phyloP scores from a whole-genome alignment of 2,888 invertebrate genomes.

The Orthosia incerta region DNA sequence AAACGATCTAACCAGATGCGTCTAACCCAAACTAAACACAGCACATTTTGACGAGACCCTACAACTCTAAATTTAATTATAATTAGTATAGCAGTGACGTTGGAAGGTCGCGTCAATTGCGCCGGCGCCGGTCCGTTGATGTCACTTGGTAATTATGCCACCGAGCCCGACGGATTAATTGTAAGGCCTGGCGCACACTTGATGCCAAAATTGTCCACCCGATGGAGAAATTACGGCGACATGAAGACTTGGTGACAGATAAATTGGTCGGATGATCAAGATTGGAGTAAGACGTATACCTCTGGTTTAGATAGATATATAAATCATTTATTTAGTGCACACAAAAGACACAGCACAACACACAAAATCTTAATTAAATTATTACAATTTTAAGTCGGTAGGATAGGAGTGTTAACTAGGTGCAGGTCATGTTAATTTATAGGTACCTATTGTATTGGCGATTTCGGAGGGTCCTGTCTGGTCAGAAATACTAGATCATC shows the following conservation, averaged over 20 bases:
- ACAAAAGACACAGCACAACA: no score
- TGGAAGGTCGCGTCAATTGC: conserved; percentile 74
- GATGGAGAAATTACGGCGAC: conserved; percentile 25
- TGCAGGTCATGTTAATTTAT: neutral
- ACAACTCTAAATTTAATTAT: conserved; percentile 63
- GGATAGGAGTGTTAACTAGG: no score
- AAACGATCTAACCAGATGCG: conserved; percentile 20
- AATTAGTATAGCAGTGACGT: conserved; percentile 64
- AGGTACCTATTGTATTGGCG: neutral
- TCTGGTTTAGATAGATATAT: no score
- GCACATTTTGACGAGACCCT: conserved; percentile 19
- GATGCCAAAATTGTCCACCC: conserved; percentile 18
- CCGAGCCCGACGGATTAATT: conserved; percentile 76
- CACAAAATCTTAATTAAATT: no score
- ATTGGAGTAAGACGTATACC: neutral
- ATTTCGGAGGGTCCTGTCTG: neutral
- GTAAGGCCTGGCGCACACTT: conserved; percentile 72
- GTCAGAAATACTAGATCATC: neutral
- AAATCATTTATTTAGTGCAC: no score
- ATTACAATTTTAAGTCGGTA: no score
- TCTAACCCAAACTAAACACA: neutral
- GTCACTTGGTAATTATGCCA: conserved; percentile 68
- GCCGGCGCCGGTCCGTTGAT: conserved; percentile 79
- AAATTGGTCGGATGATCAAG: conserved; percentile 33
- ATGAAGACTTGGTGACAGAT: conserved; percentile 29